Conservation (phyloP, 2,888 invertebrate species). For the Petrolisthes manimaculis region DNA sequence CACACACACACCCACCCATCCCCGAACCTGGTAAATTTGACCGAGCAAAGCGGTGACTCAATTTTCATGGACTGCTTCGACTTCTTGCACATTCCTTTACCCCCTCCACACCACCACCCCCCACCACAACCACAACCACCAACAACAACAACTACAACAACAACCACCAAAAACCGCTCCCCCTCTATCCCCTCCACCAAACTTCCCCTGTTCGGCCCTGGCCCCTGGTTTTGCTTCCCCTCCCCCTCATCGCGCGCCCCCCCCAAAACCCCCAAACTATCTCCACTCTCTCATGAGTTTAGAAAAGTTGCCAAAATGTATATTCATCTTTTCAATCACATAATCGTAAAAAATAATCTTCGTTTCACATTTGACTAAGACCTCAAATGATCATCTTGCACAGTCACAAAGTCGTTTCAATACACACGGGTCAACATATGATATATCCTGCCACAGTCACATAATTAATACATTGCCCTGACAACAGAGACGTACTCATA, state of each 20-base stretch:
- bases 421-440: too few relatives aligned
- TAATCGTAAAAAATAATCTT: too few relatives aligned
- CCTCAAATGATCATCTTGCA: too few relatives aligned
- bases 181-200: background rate
- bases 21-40: constrained; percentile 48
- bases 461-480: too few relatives aligned
- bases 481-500: too few relatives aligned
- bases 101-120: too few relatives aligned
- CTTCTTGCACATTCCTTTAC: constrained; percentile 13
- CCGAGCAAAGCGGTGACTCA: constrained; percentile 55
- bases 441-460: too few relatives aligned
- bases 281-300: too few relatives aligned
- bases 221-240: constrained; percentile 21
- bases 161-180: constrained; percentile 6
- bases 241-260: background rate
- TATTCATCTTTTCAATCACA: too few relatives aligned
- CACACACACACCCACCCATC: background rate
- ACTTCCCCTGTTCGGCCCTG: background rate
- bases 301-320: too few relatives aligned
- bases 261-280: background rate
- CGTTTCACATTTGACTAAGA: too few relatives aligned
- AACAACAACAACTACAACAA: background rate
- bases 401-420: too few relatives aligned
- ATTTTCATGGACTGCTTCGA: constrained; percentile 58
- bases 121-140: constrained; percentile 3